Evolutionary conservation across 2,113 vertebrate species (phyloP).

Genomic region (Macaca mulatta): DNA sequence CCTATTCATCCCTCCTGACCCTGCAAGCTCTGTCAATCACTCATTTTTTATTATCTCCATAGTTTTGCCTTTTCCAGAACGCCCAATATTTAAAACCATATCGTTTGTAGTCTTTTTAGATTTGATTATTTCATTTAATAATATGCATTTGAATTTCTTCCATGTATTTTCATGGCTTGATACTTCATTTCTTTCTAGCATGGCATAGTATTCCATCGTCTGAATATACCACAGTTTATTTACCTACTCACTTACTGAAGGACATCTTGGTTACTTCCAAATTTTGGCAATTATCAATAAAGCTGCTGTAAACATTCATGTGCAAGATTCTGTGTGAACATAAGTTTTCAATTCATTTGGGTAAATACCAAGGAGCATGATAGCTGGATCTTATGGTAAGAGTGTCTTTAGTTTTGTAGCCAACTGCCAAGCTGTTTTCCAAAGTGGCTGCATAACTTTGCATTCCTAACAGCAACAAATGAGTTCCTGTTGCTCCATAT

Average conservation of each 20-base stretch:
- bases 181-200: neutral
- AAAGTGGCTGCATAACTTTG: neutral
- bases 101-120: neutral
- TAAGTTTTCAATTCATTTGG: neutral
- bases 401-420: neutral
- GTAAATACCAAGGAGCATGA: neutral
- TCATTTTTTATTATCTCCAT: neutral
- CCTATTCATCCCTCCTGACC: neutral
- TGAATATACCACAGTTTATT: neutral
- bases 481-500: neutral
- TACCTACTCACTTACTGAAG: neutral
- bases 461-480: neutral
- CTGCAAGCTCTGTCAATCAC: neutral
- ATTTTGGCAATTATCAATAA: neutral
- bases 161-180: neutral
- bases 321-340: neutral
- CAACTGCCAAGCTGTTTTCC: neutral
- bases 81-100: neutral
- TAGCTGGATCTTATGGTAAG: neutral
- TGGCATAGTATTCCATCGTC: neutral
- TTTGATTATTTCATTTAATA: neutral
- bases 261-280: neutral
- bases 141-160: neutral
- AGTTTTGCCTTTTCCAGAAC: neutral
- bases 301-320: neutral